phyloP scores from a whole-genome alignment of 1,140 invertebrate genomes.

The Paramacrobiotus metropolitanus region DNA sequence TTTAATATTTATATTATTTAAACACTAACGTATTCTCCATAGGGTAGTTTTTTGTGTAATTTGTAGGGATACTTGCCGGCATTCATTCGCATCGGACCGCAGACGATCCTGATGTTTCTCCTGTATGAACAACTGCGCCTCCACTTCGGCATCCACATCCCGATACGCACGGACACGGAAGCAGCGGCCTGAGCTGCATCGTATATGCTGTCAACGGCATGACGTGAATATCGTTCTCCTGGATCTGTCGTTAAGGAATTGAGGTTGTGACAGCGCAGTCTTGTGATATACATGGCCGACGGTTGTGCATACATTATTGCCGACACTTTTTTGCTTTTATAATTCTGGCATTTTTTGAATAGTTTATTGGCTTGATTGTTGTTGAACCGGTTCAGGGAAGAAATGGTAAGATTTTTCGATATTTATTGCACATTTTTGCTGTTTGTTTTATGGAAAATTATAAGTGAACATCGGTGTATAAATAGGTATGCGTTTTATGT shows the following conservation, averaged over 20 bases:
- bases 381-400: no score
- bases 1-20: not conserved
- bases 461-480: no score
- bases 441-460: no score
- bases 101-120: constrained; percentile 89
- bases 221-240: not conserved
- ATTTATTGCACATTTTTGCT: no score
- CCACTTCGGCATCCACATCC: constrained; percentile 41
- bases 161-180: not conserved
- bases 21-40: not conserved
- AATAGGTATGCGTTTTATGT: no score
- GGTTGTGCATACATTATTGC: not conserved
- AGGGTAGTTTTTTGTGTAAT: not conserved
- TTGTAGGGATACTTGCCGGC: constrained; percentile 82
- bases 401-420: no score
- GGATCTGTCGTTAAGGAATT: not conserved
- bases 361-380: no score
- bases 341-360: not conserved
- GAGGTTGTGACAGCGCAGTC: not conserved
- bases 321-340: not conserved
- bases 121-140: constrained; percentile 79
- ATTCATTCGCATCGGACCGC: constrained; percentile 87
- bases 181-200: not conserved
- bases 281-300: not conserved
- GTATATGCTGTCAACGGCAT: no score